phyloP scores from a whole-genome alignment of 2,113 vertebrate species.

The human region GRCh38 chr9:130618501-130619000 shows the following conservation, averaged over 20 bases:
- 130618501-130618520: not conserved
- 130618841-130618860: not conserved
- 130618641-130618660: not conserved
- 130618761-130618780: not conserved
- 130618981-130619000: not conserved
- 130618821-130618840: not conserved
- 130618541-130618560: fast-evolving
- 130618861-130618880: not conserved
- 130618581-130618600: fast-evolving
- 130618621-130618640: fast-evolving
- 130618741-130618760: fast-evolving
- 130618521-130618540: not conserved
- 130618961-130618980: not conserved
- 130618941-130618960: not conserved
- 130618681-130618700: fast-evolving
- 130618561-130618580: not conserved
- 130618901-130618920: not conserved
- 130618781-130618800: not conserved
- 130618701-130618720: fast-evolving
- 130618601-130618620: fast-evolving
- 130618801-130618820: not conserved
- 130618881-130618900: not conserved
- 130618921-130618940: fast-evolving
- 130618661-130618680: not conserved
- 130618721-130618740: fast-evolving